Evolutionary conservation across 2,113 vertebrate species (phyloP).

Genomic region (Ariopsis seemanni): DNA sequence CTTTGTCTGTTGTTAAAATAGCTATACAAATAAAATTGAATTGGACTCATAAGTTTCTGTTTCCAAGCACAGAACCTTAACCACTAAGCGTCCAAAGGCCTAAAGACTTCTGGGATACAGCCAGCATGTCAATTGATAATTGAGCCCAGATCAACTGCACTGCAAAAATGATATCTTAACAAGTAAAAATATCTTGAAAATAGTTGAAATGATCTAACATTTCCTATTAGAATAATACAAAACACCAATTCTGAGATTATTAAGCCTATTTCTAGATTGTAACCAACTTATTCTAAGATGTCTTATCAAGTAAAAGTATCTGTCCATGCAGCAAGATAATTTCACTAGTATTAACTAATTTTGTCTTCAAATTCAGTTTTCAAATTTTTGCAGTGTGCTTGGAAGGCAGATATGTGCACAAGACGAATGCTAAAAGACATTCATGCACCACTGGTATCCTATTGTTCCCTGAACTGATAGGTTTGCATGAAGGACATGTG

Average conservation of each 20-base stretch:
- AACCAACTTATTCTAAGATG: too few relatives aligned
- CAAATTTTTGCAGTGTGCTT: not conserved
- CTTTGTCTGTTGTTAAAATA: not conserved
- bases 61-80: not conserved
- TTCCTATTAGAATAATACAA: too few relatives aligned
- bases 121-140: not conserved
- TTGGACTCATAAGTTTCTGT: not conserved
- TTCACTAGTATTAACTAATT: too few relatives aligned
- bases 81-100: not conserved
- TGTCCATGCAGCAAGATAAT: too few relatives aligned
- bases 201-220: too few relatives aligned
- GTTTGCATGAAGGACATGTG: conserved; percentile 19
- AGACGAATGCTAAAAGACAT: conserved; percentile 8
- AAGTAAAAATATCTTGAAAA: too few relatives aligned
- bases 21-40: not conserved
- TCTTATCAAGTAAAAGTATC: too few relatives aligned
- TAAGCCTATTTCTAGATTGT: too few relatives aligned
- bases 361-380: too few relatives aligned
- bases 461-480: not conserved
- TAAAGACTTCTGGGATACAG: not conserved
- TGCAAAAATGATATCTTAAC: too few relatives aligned
- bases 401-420: not conserved
- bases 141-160: not conserved
- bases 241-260: too few relatives aligned
- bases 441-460: conserved; percentile 18